Evolutionary conservation across 2,888 invertebrate genomes (phyloP), one percentile per base, ranked within the genome.

Genomic region (Zeuzera pyrina): DNA sequence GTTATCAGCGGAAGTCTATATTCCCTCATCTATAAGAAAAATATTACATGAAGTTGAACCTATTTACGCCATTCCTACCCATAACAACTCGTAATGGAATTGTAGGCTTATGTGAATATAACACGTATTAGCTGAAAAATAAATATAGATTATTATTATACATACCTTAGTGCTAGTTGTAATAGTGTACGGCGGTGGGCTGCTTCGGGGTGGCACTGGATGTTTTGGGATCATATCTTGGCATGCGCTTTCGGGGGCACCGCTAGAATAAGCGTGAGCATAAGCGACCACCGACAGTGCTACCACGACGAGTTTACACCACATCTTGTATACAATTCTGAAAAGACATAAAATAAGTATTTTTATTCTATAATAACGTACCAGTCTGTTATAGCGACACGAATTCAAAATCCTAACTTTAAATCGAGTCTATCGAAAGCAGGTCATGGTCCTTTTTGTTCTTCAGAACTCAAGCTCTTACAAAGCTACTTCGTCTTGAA

Each of bases 141-240:
- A n/a, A n/a, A n/a, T n/a, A n/a, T n/a, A n/a, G n/a, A n/a, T n/a
- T n/a, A n/a, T n/a, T n/a, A n/a, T n/a, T n/a, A 4, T 24, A 13
- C 13, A n/a, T 64, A 78, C 71, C 68, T 77, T 63, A 46, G 78
- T 47, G 67, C 65, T 79, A 12, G 78, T 66, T 6, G 65, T 69
- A 26, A 89, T 67, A 34, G 62, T 76, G 66, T 90, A 91, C 0
- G 91, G 91, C 0, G 89, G 64, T 1, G 70, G 43, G 0, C 72
- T 49, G 8, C 67, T 70, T 65, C 90, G 88, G 1, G 88, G 69
- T 1, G 77, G 62, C 2, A 85, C 86, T 0, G 86, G 87, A 59
- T 91, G 91, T 52, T 87, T 84, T 0, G 91, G 91, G 4, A 84
- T 78, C 86, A 91, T 87, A 58, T 88, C 88, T n/a, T 58, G 66